Percentiles rank a stretch among this genome's conserved stretches.
These are phyloP conservation scores for Sphecodes monilicornis DNA, from an alignment of 2,888 invertebrate species.

Conservation along the genomic window DNA sequence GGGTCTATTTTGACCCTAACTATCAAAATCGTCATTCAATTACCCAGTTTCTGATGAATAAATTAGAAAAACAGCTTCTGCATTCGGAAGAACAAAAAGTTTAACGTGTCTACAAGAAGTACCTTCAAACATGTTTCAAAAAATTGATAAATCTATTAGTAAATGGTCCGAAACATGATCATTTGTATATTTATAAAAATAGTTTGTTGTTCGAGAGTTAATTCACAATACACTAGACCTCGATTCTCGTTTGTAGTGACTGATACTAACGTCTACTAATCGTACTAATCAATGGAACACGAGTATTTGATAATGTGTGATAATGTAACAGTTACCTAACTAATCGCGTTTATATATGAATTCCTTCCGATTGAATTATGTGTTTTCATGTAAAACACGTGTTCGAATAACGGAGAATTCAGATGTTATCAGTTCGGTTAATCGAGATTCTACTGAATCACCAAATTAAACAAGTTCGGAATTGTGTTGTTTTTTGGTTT, in stretches of 20 bases:
- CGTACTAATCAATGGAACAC: background rate
- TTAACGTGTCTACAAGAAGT: too few species aligned
- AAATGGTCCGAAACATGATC: background rate
- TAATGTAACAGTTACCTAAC: background rate
- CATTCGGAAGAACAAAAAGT: too few species aligned
- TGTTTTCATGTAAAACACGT: background rate
- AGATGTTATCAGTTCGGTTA: background rate
- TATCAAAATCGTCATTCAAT: background rate
- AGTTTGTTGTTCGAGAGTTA: background rate
- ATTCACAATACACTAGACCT: background rate
- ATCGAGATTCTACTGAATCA: background rate
- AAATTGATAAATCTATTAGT: too few species aligned
- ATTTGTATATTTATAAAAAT: background rate
- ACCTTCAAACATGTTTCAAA: too few species aligned
- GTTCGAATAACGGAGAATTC: background rate
- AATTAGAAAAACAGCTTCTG: background rate
- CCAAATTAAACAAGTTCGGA: background rate
- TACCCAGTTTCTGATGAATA: background rate
- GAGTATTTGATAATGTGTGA: too few species aligned
- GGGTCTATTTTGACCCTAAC: background rate
- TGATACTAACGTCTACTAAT: conserved; percentile 1
- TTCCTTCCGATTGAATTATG: background rate
- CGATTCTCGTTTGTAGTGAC: background rate
- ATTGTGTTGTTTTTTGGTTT: background rate
- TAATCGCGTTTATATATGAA: background rate